Base-by-base conservation (phyloP, 2,888 invertebrate species). In the Lycia hirtaria region DNA sequence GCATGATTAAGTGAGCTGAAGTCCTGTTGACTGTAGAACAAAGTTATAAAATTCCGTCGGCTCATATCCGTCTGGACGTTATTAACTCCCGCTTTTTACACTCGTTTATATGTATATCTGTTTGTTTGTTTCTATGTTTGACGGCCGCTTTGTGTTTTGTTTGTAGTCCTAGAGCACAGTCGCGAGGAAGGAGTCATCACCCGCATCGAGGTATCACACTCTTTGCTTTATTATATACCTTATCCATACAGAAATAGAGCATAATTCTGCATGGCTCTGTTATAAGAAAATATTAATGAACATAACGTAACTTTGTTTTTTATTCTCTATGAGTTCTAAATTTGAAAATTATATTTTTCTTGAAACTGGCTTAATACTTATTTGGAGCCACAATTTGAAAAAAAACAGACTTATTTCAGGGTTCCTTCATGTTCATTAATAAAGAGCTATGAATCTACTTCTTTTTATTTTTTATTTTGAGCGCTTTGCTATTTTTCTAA, bases 151-250 rank as follows among this genome's bases (percentile, higher is more conserved):
- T 88, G 67, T 91, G 89, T 89, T 88, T 87, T 88, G 87, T 92
- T 90, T 83, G 90, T 92, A 92, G 92, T 92, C 85, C 83, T 92
- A 91, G 92, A 92, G 85, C 92, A 92, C 91, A 92, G 92, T 88
- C 90, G 92, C 77, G 92, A 92, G 88, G 92, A 92, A 71, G 92
- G 92, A 80, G 92, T 92, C 91, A 92, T 92, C 91, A 92, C 92
- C 69, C 92, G 92, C 72, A 91, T 92, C 73, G 92, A 92, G 92
- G 92, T 92, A 92, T 70, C 82, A 78, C 73, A 86, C 86, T 83
- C 80, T 86, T 90, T 88, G 90, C 90, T 92, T 88, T 83, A 77
- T 81, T 83, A 80, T 76, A 22, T 73, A 76, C 68, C 69, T 62
- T 73, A 75, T 64, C 58, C 28, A 49, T 6, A 33, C 28, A 50